Evolutionary conservation across 1,140 invertebrate species (phyloP), one percentile per base, ranked within the genome.

Genomic region (Drosophila equinoxialis): DNA sequence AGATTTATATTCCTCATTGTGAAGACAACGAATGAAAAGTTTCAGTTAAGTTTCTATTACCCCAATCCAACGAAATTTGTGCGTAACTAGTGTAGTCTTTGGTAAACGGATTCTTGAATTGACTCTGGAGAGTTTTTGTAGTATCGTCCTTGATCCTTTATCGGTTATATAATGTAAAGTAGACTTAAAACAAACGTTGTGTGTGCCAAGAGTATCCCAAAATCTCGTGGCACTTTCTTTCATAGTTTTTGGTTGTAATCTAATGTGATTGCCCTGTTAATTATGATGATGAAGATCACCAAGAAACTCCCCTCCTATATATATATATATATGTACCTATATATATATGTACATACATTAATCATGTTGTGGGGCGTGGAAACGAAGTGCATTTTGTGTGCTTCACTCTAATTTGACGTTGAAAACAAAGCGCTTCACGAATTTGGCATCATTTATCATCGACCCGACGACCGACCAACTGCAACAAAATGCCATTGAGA

Each of bases 371-470:
- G 62, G 45, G 63, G 59, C 35, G 35, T 10, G 35, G 35, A 69
- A 66, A 77, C 61, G 60, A 13, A 17, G 60, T 62, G 59, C 41
- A 78, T 61, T 62, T 48, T 71, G 63, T 74, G 66, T 74, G 74
- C 63, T 74, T 48, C 64, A 71, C 78, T 84, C 78, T 84, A 85
- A 84, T 84, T 85, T 84, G 81, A 85, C 77, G 64, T 73, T 5
- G 71, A 86, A 82, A 82, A 87, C 83, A 87, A 86, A 86, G 83
- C 84, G 72, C 54, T 67, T 77, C 76, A 86, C 79, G 83, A 86
- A 86, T 87, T 87, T 86, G 84, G 77, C 83, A 89, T 89, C 84
- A 89, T 87, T 87, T 87, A 87, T 87, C 84, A 83, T 72, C 45
- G 45, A 23, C 45, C 45, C 7, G 14, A 45, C 42, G n/a, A 17